Evolutionary conservation across 2,113 vertebrate genomes (phyloP).

Genomic region (Accipiter virgatus): DNA sequence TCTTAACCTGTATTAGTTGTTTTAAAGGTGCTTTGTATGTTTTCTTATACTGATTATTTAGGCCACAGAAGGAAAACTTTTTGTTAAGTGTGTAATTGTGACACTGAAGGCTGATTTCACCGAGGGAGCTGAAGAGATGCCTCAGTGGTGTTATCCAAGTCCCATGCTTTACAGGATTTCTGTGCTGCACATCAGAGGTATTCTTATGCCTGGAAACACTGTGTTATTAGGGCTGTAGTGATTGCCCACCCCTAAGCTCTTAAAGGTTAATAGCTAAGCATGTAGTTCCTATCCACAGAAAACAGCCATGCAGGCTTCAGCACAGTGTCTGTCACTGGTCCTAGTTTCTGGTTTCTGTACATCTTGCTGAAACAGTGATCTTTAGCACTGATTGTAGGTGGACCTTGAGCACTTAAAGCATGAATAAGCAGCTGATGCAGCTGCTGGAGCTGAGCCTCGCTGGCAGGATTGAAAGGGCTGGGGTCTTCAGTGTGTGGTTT

Average conservation of each 20-base stretch:
- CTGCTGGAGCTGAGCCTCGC: neutral
- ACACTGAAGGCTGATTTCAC: neutral
- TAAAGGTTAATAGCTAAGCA: neutral
- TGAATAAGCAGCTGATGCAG: neutral
- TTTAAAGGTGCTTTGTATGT: neutral
- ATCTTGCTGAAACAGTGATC: neutral
- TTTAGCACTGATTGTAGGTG: neutral
- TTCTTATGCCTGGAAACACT: neutral
- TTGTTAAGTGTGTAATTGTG: neutral
- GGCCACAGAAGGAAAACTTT: neutral
- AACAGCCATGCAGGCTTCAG: neutral
- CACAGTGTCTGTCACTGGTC: neutral
- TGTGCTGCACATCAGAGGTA: neutral
- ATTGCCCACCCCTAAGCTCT: neutral
- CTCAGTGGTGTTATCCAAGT: accelerated
- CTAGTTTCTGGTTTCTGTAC: neutral
- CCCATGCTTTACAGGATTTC: neutral
- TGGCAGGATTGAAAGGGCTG: neutral
- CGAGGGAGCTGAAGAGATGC: neutral
- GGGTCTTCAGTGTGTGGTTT: neutral
- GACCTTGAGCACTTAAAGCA: neutral
- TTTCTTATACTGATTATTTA: neutral
- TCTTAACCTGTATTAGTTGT: neutral
- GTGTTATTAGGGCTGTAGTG: neutral
- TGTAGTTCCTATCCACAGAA: neutral